phyloP scores from a whole-genome alignment of 1,140 invertebrate genomes.

The Phortica variegata region DNA sequence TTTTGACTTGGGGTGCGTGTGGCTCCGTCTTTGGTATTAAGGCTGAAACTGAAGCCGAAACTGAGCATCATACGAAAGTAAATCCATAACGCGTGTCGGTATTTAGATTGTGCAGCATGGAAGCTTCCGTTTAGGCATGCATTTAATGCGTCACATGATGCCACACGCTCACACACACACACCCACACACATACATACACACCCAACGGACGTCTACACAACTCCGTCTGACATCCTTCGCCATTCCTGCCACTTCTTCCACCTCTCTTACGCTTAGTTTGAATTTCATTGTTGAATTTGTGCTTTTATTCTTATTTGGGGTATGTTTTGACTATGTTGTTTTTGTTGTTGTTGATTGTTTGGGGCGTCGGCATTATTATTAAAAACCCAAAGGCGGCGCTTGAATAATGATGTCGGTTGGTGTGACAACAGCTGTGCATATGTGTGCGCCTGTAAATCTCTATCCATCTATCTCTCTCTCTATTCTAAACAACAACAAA shows the following conservation, averaged over 20 bases:
- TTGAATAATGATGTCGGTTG: slow-evolving; percentile 45
- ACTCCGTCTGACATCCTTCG: background rate
- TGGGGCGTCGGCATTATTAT: too few relatives aligned
- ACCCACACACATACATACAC: background rate
- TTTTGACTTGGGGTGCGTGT: too few relatives aligned
- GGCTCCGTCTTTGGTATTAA: too few relatives aligned
- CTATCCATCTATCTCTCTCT: too few relatives aligned
- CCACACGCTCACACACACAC: slow-evolving; percentile 1
- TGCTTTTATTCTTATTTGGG: background rate
- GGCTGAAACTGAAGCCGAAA: slow-evolving; percentile 33
- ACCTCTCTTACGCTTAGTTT: too few relatives aligned
- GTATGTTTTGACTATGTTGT: background rate
- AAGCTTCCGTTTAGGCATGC: slow-evolving; percentile 25
- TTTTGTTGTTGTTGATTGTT: slow-evolving; percentile 11
- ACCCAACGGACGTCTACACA: background rate
- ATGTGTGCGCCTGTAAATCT: too few relatives aligned
- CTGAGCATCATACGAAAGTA: slow-evolving; percentile 31
- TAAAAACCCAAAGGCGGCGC: too few relatives aligned
- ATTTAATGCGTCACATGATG: background rate
- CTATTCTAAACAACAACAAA: slow-evolving; percentile 9
- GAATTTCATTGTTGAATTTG: background rate
- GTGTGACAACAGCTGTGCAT: slow-evolving; percentile 47
- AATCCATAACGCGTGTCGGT: slow-evolving; percentile 47
- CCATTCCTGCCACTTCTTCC: too few relatives aligned
- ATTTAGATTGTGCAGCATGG: slow-evolving; percentile 48